Percentiles rank a stretch among this genome's conserved stretches.
These are phyloP conservation scores for Phaetusa simplex DNA, from an alignment of 2,113 vertebrate genomes.

Conservation along the genomic window DNA sequence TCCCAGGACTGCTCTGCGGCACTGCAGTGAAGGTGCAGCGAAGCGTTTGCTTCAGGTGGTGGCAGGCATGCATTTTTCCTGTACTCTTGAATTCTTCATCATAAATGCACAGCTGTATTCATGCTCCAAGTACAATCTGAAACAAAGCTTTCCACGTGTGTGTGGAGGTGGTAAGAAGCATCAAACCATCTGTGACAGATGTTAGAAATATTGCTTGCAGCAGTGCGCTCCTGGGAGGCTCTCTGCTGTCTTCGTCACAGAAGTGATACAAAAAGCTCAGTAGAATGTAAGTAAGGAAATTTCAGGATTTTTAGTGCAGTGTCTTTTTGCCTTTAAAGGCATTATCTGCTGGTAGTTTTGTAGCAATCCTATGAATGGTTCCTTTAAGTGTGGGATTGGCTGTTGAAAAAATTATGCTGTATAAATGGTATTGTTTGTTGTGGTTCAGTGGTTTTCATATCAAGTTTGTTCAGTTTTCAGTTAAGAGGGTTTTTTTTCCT, in stretches of 20 bases:
- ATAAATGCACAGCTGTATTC: neutral
- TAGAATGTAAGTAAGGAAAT: neutral
- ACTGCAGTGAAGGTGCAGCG: neutral
- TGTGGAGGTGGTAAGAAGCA: neutral
- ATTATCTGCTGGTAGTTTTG: neutral
- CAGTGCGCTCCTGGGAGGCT: neutral
- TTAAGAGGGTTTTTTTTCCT: neutral
- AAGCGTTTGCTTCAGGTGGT: neutral
- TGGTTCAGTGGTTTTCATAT: constrained; percentile 19
- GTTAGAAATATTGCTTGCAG: neutral
- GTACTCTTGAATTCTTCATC: neutral
- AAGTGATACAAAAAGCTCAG: neutral
- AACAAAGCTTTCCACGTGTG: neutral
- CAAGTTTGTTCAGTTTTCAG: neutral
- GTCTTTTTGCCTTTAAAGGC: neutral
- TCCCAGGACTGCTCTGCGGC: neutral
- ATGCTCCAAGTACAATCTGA: neutral
- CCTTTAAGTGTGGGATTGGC: neutral
- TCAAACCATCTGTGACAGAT: neutral
- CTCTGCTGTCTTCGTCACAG: neutral
- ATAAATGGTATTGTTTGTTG: neutral
- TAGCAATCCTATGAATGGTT: neutral
- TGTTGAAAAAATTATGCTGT: neutral
- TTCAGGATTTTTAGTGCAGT: neutral
- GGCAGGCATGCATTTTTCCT: neutral